Percentiles rank a stretch among this genome's conserved stretches.
phyloP scores from a whole-genome alignment of 1,140 invertebrate species.

The Periplaneta americana region DNA sequence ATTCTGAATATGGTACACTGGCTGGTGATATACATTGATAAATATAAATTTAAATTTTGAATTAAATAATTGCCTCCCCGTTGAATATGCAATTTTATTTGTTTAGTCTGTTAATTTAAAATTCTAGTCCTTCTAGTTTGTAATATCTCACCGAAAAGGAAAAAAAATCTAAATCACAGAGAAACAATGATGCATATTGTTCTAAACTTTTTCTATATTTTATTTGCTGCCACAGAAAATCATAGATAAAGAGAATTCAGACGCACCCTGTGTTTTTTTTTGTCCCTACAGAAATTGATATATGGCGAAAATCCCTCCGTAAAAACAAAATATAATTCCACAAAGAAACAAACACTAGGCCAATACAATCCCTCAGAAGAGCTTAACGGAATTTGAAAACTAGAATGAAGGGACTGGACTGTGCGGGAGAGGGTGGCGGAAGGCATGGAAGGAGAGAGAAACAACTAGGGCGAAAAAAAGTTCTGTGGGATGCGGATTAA shows the following conservation, averaged over 20 bases:
- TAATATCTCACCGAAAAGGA: background rate
- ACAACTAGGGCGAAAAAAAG: background rate
- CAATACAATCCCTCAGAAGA: background rate
- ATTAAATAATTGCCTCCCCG: no score
- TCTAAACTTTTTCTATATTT: background rate
- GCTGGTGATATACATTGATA: no score
- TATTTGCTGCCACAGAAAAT: background rate
- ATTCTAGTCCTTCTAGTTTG: no score
- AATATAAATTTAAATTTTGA: no score
- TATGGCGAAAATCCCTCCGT: background rate
- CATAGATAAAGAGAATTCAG: background rate
- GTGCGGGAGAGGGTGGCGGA: background rate
- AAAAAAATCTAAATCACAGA: background rate
- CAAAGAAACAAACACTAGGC: background rate
- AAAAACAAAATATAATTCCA: background rate
- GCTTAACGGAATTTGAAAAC: background rate
- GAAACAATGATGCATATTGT: background rate
- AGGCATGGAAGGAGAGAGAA: background rate
- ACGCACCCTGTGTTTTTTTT: background rate
- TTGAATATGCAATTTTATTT: no score
- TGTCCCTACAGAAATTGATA: background rate
- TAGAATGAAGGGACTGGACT: background rate
- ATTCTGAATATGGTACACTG: no score
- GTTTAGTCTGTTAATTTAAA: no score
- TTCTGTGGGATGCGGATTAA: background rate